Conservation (phyloP, 2,113 vertebrate genomes). For the Ovibos moschatus region DNA sequence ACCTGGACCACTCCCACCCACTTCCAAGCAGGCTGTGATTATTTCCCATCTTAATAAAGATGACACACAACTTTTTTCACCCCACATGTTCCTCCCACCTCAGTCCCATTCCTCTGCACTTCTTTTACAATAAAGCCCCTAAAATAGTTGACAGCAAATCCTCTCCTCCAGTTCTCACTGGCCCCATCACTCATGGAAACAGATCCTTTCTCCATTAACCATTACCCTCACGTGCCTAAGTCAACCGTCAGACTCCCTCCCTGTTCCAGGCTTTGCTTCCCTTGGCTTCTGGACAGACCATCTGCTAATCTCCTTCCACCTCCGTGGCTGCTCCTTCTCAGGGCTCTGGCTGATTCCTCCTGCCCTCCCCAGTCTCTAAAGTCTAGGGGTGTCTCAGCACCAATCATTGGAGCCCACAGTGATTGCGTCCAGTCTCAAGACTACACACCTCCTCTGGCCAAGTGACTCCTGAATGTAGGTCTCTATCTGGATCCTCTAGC, state of each 20-base stretch:
- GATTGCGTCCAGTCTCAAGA: rapidly evolving
- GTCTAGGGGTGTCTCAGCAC: not conserved
- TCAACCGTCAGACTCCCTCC: rapidly evolving
- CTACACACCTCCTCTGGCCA: not conserved
- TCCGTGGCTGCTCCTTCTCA: not conserved
- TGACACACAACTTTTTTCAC: no score
- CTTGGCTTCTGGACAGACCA: not conserved
- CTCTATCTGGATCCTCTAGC: not conserved
- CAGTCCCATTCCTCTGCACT: rapidly evolving
- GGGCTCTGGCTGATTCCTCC: not conserved
- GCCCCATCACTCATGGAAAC: rapidly evolving
- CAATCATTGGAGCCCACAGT: no score
- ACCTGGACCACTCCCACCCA: not conserved
- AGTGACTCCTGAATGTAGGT: not conserved
- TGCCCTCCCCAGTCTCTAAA: not conserved
- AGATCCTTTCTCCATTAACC: not conserved
- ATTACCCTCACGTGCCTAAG: rapidly evolving
- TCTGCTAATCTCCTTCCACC: no score
- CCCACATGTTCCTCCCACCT: not conserved
- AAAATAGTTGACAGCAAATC: rapidly evolving
- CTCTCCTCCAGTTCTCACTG: not conserved
- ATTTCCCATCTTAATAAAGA: not conserved
- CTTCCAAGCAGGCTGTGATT: rapidly evolving
- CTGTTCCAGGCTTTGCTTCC: not conserved
- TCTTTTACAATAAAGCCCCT: not conserved